Evolutionary conservation across 2,797 vertebrate genomes (phyloP).

Genomic region (Fundulus diaphanus): DNA sequence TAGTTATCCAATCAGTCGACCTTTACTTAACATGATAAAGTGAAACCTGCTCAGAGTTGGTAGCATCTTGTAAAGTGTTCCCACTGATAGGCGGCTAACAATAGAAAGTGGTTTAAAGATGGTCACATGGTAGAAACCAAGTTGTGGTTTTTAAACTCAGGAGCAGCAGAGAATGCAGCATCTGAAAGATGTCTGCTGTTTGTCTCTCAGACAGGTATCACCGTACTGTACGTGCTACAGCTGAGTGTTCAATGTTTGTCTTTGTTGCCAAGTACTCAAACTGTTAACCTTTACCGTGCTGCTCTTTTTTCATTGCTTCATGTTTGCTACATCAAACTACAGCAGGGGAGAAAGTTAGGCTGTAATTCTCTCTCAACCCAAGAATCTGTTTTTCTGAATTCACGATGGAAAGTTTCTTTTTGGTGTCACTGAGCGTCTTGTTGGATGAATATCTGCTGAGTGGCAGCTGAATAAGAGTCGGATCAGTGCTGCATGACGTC

Average conservation of each 20-base stretch:
- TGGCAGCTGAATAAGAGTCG: not conserved
- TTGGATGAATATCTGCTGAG: not conserved
- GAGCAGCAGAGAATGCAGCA: constrained; percentile 54
- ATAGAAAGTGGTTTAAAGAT: not conserved
- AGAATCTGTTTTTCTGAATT: not conserved
- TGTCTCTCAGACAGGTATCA: constrained; percentile 3
- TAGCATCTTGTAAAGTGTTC: not conserved
- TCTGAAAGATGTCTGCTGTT: constrained; percentile 42
- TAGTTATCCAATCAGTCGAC: constrained; percentile 1
- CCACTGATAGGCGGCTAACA: not conserved
- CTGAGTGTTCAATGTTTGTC: not conserved
- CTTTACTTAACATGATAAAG: not conserved
- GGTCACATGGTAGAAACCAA: not conserved
- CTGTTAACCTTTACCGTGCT: constrained; percentile 24
- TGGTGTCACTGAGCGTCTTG: not conserved
- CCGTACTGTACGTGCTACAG: not conserved
- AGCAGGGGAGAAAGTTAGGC: not conserved
- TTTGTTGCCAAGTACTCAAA: constrained; percentile 35
- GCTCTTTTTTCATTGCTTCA: constrained; percentile 29
- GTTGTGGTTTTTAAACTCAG: constrained; percentile 55
- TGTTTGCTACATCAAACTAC: constrained; percentile 7
- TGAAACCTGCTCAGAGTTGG: not conserved
- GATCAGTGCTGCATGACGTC: not conserved
- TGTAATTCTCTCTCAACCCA: not conserved
- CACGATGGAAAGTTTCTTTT: not conserved